Percentiles rank a stretch among this genome's conserved stretches.
Evolutionary conservation across 2,888 invertebrate genomes (phyloP).

Genomic region (Malacosoma neustria): DNA sequence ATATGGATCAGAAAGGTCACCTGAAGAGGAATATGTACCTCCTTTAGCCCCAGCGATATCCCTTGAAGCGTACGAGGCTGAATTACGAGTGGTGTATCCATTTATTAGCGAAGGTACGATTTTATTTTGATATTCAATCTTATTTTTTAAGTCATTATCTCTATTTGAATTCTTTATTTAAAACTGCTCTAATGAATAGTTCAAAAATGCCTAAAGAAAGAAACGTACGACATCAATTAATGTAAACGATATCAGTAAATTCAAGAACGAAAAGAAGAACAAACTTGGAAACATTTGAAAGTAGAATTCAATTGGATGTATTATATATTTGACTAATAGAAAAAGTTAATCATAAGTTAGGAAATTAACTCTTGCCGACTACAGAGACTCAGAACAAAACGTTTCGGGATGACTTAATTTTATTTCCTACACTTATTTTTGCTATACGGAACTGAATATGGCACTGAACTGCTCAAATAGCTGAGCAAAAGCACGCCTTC

Average conservation of each 20-base stretch:
- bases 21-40: constrained; percentile 84
- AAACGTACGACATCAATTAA: no score
- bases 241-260: neutral
- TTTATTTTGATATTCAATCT: neutral
- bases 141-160: neutral
- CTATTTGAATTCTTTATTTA: no score
- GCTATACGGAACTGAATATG: no score
- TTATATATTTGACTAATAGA: no score
- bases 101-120: constrained; percentile 80
- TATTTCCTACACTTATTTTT: no score
- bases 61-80: constrained; percentile 75
- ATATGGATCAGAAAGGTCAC: constrained; percentile 84
- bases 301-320: no score
- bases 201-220: no score
- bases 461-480: neutral
- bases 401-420: no score
- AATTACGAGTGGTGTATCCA: constrained; percentile 77
- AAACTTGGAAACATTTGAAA: neutral
- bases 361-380: no score
- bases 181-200: no score
- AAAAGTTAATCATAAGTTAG: no score
- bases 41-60: constrained; percentile 73
- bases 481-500: neutral
- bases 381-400: no score
- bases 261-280: neutral